A percentile compares a stretch with the other conserved stretches of the same genome.
Conservation (phyloP, 2,797 vertebrate species). For the Hemitrygon akajei region DNA sequence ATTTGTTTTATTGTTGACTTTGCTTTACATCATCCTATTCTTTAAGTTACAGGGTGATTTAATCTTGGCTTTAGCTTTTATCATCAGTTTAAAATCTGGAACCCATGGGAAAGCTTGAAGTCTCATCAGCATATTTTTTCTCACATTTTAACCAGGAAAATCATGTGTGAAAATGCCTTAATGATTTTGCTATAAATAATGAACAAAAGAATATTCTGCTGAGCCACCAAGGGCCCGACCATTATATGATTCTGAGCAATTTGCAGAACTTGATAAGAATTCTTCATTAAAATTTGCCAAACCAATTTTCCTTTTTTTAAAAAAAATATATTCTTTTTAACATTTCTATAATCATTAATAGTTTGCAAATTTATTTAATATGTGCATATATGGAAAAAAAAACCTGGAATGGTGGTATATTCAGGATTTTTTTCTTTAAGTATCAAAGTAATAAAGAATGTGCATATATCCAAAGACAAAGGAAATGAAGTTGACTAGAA, state of each 20-base stretch:
- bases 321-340: neutral
- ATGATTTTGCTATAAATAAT: slow-evolving; percentile 10
- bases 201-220: neutral
- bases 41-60: neutral
- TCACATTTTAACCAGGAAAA: neutral
- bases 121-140: neutral
- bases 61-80: neutral
- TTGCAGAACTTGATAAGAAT: neutral
- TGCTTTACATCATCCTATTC: neutral
- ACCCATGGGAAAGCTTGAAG: neutral
- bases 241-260: neutral
- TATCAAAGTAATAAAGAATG: neutral
- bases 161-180: too few species aligned
- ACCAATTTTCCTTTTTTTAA: neutral
- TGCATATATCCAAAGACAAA: neutral
- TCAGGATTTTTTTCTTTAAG: neutral
- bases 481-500: neutral
- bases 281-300: neutral
- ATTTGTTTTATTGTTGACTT: neutral
- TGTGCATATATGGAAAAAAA: neutral
- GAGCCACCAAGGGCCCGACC: too few species aligned
- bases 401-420: neutral
- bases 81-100: neutral
- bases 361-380: neutral
- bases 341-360: neutral